A percentile compares a stretch with the other conserved stretches of the same genome.
phyloP scores from a whole-genome alignment of 2,113 vertebrate species.

The Python bivittatus region DNA sequence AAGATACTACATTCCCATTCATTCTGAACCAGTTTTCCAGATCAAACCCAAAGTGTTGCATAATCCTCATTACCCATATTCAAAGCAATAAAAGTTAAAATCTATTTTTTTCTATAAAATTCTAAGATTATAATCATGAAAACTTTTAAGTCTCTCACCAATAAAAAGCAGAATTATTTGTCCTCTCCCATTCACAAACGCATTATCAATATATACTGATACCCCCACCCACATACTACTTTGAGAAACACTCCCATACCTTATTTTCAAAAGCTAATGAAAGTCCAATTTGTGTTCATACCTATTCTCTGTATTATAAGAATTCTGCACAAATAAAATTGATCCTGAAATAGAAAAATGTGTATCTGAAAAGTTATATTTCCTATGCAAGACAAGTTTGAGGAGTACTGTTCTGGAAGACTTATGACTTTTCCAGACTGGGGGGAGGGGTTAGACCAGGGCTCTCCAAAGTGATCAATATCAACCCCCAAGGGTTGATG shows the following conservation, averaged over 20 bases:
- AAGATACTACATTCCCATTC: neutral
- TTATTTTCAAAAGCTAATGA: conserved; percentile 7
- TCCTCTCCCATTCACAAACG: neutral
- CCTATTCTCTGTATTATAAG: conserved; percentile 33
- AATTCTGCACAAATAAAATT: conserved; percentile 21
- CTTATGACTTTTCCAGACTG: neutral
- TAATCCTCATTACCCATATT: neutral
- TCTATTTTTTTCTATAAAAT: neutral
- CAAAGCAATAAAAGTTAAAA: neutral
- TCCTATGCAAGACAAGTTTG: neutral
- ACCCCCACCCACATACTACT: neutral
- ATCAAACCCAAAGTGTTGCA: neutral
- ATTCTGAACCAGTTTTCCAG: neutral
- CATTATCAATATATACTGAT: neutral
- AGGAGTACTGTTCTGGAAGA: neutral
- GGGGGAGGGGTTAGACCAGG: neutral
- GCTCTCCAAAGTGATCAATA: neutral
- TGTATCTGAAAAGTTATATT: conserved; percentile 5
- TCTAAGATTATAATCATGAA: neutral
- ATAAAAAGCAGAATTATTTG: neutral
- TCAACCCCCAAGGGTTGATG: no score
- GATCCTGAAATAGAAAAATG: conserved; percentile 18
- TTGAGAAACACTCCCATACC: neutral
- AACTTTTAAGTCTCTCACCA: neutral
- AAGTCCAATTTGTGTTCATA: conserved; percentile 4